Base-by-base conservation (phyloP, 1,140 invertebrate species). In the Antheraea pernyi region DNA sequence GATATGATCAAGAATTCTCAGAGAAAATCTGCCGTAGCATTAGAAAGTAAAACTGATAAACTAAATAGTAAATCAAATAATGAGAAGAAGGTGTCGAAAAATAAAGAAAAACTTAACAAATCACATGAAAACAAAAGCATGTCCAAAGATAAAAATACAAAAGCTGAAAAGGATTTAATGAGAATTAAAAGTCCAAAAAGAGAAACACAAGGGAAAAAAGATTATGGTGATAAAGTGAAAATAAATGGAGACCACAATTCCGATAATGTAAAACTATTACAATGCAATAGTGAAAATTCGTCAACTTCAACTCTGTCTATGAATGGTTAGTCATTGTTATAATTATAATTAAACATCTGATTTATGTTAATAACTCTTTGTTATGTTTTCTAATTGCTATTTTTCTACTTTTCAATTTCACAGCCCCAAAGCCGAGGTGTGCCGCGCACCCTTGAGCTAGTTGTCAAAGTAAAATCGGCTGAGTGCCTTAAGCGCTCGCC, bases 1-100 rank as follows among this genome's bases (percentile, higher is more conserved):
- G 94, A 97, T 77, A 89, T 99, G 79, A 97, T 99, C 68, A 90
- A 94, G 67, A 73, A 85, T 46, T 65, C 62, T 53, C 64, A 67
- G 22, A 53, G 67, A 11, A 68, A 39, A 37, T 62, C 63, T 59
- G 62, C 48, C 19, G 65, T 46, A 48, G 48, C 48, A 65, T 4
- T n/a, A 64, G 36, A 60, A 13, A 36, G 19, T 48, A 70, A 70
- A 73, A 71, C 10, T 67, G 53, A 62, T 58, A 66, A n/a, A 65
- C 10, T 18, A 19, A 70, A 36, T 68, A 67, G 13, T 69, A 74
- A 69, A 60, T 59, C 36, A 9, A 53, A n/a, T 53, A 53, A 13
- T 66, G 22, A 65, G 59, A 61, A 61, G 19, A 61, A 61, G 60
- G 60, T 13, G 11, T 13, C 60, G 46, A 59, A 71, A 69, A 70